These are phyloP conservation scores for Dinocampus coccinellae DNA, from an alignment of 2,888 invertebrate species.

Conservation along the genomic window DNA sequence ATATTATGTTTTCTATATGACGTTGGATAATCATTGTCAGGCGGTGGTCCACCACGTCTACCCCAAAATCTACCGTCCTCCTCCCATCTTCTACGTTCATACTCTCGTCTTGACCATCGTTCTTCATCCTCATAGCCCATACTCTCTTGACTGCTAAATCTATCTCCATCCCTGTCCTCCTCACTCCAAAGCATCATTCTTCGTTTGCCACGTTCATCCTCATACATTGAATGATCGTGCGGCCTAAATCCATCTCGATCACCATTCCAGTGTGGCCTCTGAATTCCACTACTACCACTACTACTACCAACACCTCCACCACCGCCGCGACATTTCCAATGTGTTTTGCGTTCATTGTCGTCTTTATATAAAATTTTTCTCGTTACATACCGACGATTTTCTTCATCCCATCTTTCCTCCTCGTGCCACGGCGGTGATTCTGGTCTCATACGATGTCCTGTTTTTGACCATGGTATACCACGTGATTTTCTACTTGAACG, in stretches of 20 bases:
- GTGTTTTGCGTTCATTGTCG: constrained; percentile 61
- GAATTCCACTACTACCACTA: constrained; percentile 51
- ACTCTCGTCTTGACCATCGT: constrained; percentile 61
- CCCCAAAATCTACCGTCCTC: constrained; percentile 62
- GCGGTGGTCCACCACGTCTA: constrained; percentile 59
- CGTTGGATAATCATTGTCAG: constrained; percentile 71
- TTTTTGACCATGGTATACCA: constrained; percentile 61
- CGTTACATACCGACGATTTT: constrained; percentile 54
- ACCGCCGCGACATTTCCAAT: constrained; percentile 62
- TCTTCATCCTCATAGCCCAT: constrained; percentile 70
- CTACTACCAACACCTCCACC: constrained; percentile 43
- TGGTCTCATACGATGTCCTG: constrained; percentile 76
- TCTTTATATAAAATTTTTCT: constrained; percentile 62
- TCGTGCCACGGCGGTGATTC: constrained; percentile 88
- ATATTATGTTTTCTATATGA: constrained; percentile 55
- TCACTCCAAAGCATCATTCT: constrained; percentile 64
- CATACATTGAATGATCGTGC: constrained; percentile 53
- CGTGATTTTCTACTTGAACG: constrained; percentile 55
- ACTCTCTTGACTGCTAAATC: constrained; percentile 67
- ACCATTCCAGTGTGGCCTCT: constrained; percentile 57
- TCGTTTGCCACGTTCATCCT: constrained; percentile 64
- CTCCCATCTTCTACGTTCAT: constrained; percentile 66
- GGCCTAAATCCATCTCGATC: constrained; percentile 46
- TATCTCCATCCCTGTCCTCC: constrained; percentile 69
- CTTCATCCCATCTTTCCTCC: constrained; percentile 69